A percentile compares a stretch with the other conserved stretches of the same genome.
Conservation (phyloP, 2,797 vertebrate species). For the Rousettus madagascariensis region DNA sequence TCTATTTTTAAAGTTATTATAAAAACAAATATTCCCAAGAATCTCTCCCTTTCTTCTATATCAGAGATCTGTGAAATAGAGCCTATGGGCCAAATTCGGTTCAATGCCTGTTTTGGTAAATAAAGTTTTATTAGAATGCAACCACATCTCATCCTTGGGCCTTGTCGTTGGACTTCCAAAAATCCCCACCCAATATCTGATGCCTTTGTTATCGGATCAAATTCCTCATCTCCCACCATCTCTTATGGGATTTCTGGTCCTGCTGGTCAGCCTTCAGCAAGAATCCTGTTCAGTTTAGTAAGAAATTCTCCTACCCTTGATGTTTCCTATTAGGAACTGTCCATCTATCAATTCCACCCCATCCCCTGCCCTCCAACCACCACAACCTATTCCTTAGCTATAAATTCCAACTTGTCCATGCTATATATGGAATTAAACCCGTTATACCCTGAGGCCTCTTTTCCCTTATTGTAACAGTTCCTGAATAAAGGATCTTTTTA, state of each 20-base stretch:
- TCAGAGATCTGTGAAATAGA: background rate
- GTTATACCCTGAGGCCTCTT: background rate
- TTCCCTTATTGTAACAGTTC: background rate
- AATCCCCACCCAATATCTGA: background rate
- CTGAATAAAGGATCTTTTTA: constrained; percentile 10
- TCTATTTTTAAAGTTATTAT: constrained; percentile 52
- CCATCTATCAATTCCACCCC: background rate
- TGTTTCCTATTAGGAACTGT: background rate
- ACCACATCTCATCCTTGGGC: background rate
- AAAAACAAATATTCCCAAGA: constrained; percentile 39
- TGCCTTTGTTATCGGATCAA: background rate
- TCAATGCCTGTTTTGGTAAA: constrained; percentile 33
- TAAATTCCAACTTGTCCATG: background rate
- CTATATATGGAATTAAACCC: background rate
- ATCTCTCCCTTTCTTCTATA: background rate
- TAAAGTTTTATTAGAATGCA: constrained; percentile 59
- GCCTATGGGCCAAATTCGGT: background rate
- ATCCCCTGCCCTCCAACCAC: background rate
- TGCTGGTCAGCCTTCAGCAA: background rate
- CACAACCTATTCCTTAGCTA: background rate
- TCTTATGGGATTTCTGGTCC: background rate
- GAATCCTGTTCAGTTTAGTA: background rate
- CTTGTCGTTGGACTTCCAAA: background rate
- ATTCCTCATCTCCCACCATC: background rate
- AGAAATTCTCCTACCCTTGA: background rate